phyloP scores from a whole-genome alignment of 30 jellyfish, hydroid and myxozoan species.

The Cassiopea xamachana region DNA sequence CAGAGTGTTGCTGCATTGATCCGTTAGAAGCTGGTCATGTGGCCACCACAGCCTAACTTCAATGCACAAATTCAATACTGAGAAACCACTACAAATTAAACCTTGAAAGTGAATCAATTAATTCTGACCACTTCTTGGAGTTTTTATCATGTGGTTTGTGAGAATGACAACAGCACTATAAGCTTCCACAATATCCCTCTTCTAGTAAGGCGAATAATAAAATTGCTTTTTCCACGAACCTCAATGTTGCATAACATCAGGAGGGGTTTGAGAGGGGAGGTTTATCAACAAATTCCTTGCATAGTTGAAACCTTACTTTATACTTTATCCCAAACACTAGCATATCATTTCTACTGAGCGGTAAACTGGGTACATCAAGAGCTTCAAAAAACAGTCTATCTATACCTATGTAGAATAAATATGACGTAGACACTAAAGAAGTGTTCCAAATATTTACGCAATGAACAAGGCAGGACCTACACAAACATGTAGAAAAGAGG shows the following conservation, averaged over 20 bases:
- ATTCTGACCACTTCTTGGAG: constrained; percentile 29
- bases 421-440: too few species aligned
- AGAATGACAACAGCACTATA: neutral
- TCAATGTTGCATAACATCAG: neutral
- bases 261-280: neutral
- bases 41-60: neutral
- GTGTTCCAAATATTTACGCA: too few species aligned
- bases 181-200: neutral
- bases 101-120: neutral
- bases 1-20: neutral
- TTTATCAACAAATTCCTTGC: too few species aligned
- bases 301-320: too few species aligned
- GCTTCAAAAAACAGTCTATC: too few species aligned
- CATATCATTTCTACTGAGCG: too few species aligned
- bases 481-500: too few species aligned
- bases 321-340: too few species aligned
- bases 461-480: too few species aligned
- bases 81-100: constrained; percentile 6
- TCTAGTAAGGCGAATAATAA: neutral
- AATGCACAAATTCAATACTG: neutral
- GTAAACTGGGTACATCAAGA: too few species aligned
- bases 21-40: constrained; percentile 5
- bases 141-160: constrained; percentile 13
- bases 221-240: neutral
- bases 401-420: too few species aligned